Evolutionary conservation across 2,888 invertebrate species (phyloP).

Genomic region (Drosophila nr. fundita): DNA sequence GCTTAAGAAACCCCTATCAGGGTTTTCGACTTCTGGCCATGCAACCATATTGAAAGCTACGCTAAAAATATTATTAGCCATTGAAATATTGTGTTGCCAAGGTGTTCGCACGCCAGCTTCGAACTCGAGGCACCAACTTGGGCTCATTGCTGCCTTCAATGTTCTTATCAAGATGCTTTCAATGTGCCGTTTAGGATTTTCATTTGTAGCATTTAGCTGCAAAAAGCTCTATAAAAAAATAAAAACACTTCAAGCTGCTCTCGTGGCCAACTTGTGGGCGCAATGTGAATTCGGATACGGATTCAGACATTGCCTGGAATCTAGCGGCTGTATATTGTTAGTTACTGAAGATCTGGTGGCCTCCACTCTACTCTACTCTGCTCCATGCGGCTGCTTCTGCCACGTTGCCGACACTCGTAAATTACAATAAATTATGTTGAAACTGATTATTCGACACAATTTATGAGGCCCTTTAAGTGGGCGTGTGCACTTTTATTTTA

Average conservation of each 20-base stretch:
- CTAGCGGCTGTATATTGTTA: conserved; percentile 51
- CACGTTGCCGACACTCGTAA: conserved; percentile 75
- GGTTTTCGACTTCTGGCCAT: conserved; percentile 28
- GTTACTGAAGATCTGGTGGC: conserved; percentile 44
- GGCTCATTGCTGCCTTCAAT: conserved; percentile 47
- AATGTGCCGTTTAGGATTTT: conserved; percentile 81
- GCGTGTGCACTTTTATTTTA: conserved; percentile 81
- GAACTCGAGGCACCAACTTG: conserved; percentile 29
- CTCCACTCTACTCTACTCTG: conserved; percentile 23
- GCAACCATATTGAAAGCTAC: conserved; percentile 54
- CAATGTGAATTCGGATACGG: conserved; percentile 64
- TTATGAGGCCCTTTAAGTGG: conserved; percentile 80
- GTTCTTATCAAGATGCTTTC: conserved; percentile 78
- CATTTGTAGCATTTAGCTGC: conserved; percentile 78
- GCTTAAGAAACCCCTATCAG: conserved; percentile 32
- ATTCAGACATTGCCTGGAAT: conserved; percentile 41
- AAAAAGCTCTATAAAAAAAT: conserved; percentile 63
- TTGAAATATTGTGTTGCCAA: conserved; percentile 70
- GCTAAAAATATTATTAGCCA: conserved; percentile 71
- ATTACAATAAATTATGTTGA: conserved; percentile 81
- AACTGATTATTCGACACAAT: conserved; percentile 80
- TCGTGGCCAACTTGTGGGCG: conserved; percentile 51
- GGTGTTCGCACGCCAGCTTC: conserved; percentile 76
- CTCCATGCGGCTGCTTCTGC: conserved; percentile 52
- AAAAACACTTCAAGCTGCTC: conserved; percentile 24